These are phyloP conservation scores for Drosophila sturtevanti DNA, from an alignment of 1,140 invertebrate genomes.

Conservation along the genomic window DNA sequence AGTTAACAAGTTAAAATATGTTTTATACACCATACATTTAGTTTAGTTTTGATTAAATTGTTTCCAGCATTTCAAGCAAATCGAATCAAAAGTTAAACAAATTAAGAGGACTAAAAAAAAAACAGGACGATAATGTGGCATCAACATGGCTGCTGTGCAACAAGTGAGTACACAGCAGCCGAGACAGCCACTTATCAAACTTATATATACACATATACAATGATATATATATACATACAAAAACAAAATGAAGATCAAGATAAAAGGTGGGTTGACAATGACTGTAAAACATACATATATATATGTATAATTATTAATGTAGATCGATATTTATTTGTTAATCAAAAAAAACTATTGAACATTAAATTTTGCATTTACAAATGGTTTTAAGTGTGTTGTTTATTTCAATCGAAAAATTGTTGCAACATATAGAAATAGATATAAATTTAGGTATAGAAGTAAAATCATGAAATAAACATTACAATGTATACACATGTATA, in stretches of 20 bases:
- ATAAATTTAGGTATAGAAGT: neutral
- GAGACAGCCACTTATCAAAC: neutral
- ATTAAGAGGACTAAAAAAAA: neutral
- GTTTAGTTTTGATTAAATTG: neutral
- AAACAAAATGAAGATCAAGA: slow-evolving; percentile 12
- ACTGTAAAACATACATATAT: slow-evolving; percentile 26
- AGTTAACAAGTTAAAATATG: slow-evolving; percentile 48
- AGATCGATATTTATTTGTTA: slow-evolving; percentile 8
- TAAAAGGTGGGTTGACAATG: slow-evolving; percentile 39
- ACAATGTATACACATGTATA: slow-evolving; percentile 31
- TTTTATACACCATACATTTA: slow-evolving; percentile 46
- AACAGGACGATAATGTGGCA: neutral
- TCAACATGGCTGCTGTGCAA: neutral
- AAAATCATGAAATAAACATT: slow-evolving; percentile 47
- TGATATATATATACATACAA: slow-evolving; percentile 47
- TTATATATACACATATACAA: slow-evolving; percentile 2
- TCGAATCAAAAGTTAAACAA: slow-evolving; percentile 17
- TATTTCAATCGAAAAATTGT: slow-evolving; percentile 3
- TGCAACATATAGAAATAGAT: slow-evolving; percentile 1
- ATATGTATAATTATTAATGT: slow-evolving; percentile 19
- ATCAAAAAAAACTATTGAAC: slow-evolving; percentile 23
- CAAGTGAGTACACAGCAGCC: neutral
- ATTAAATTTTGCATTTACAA: slow-evolving; percentile 33
- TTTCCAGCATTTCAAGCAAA: slow-evolving; percentile 58
- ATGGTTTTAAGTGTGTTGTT: slow-evolving; percentile 3